A percentile compares a stretch with the other conserved stretches of the same genome.
phyloP scores from a whole-genome alignment of 2,797 vertebrate genomes.

The Sebastes nivosus region DNA sequence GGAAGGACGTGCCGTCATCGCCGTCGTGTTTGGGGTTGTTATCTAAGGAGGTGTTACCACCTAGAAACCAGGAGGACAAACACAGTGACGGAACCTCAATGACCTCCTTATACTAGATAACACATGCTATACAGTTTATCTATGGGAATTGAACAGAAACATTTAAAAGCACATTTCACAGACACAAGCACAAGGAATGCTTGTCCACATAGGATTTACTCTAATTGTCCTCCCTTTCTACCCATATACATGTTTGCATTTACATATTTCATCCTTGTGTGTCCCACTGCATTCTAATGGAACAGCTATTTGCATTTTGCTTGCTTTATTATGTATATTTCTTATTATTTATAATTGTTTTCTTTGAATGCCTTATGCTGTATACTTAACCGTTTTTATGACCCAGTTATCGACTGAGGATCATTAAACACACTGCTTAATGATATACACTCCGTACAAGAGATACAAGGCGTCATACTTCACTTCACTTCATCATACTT shows the following conservation, averaged over 20 bases:
- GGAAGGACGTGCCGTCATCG: constrained; percentile 94
- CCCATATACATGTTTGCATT: not conserved
- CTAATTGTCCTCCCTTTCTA: not conserved
- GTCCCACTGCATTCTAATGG: not conserved
- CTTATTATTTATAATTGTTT: not conserved
- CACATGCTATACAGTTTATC: not conserved
- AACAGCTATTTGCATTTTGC: constrained; percentile 7
- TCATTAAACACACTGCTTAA: constrained; percentile 3
- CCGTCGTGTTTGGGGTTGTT: constrained; percentile 92
- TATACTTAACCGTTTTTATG: not conserved
- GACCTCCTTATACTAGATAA: not conserved
- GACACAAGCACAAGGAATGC: not conserved
- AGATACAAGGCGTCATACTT: not conserved
- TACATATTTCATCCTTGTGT: not conserved
- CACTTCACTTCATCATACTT: too few species aligned
- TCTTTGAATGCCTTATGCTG: not conserved
- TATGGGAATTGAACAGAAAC: not conserved
- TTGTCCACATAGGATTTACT: too few species aligned
- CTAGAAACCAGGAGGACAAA: constrained; percentile 68
- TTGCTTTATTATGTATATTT: not conserved
- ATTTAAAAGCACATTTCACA: not conserved
- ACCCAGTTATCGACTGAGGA: not conserved
- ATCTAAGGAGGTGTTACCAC: constrained; percentile 88
- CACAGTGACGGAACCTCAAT: not conserved
- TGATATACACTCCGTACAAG: not conserved